Percentiles rank a stretch among this genome's conserved stretches.
Conservation (phyloP, 2,888 invertebrate genomes). For the Gisinianus flammeolus region DNA sequence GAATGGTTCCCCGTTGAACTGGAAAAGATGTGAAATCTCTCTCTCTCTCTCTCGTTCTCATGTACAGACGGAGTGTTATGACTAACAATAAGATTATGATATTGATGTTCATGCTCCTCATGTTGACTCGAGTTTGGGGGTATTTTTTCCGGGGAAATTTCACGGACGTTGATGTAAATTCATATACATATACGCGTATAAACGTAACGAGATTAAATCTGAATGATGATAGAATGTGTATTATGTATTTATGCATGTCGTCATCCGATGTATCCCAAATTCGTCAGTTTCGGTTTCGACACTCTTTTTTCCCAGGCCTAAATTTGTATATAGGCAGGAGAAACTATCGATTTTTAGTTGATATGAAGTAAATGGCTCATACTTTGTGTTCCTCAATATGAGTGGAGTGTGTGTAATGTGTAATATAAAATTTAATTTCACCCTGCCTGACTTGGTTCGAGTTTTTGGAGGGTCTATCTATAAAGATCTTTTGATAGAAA, state of each 20-base stretch:
- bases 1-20: too few species aligned
- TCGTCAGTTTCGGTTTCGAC: too few species aligned
- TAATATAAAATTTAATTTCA: slow-evolving; percentile 21
- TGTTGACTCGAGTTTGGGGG: not conserved
- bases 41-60: too few species aligned
- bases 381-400: too few species aligned
- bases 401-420: not conserved
- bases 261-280: not conserved
- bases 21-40: too few species aligned
- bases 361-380: too few species aligned
- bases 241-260: not conserved
- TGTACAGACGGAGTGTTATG: not conserved
- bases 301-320: too few species aligned
- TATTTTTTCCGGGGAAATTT: not conserved
- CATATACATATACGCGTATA: too few species aligned
- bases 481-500: slow-evolving; percentile 25
- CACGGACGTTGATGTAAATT: not conserved
- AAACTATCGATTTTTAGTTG: slow-evolving; percentile 20
- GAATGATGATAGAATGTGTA: not conserved
- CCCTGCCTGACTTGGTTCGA: not conserved
- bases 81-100: not conserved
- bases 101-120: not conserved
- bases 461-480: not conserved
- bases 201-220: not conserved
- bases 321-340: not conserved